Evolutionary conservation across 2,797 vertebrate genomes (phyloP).

Genomic region (Propithecus deckenii): DNA sequence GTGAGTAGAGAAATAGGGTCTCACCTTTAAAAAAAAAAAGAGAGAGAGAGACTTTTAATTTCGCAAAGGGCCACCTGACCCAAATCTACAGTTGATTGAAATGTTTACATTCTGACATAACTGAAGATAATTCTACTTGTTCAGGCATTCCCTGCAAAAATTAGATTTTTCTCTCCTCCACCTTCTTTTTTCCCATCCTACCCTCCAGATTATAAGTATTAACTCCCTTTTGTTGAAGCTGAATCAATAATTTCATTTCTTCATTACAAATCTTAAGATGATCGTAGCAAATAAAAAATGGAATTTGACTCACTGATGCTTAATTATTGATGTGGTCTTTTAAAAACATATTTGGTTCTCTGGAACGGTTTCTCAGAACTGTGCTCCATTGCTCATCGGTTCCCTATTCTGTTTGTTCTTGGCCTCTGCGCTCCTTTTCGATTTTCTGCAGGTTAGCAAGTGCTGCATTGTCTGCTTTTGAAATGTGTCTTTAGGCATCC

Average conservation of each 20-base stretch:
- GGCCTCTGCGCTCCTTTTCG: conserved; percentile 91
- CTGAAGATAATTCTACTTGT: conserved; percentile 75
- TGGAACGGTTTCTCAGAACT: conserved; percentile 91
- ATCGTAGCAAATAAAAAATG: conserved; percentile 82
- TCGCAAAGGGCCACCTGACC: conserved; percentile 81
- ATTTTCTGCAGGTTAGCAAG: conserved; percentile 95
- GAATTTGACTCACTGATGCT: conserved; percentile 87
- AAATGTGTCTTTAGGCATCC: conserved; percentile 96
- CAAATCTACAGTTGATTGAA: conserved; percentile 81
- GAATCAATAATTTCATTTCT: conserved; percentile 86
- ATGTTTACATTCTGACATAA: conserved; percentile 77
- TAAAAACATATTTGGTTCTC: conserved; percentile 92
- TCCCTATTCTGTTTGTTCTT: conserved; percentile 96
- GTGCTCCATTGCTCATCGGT: conserved; percentile 89
- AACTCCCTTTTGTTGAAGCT: conserved; percentile 75
- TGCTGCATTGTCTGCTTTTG: conserved; percentile 90
- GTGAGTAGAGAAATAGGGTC: neutral
- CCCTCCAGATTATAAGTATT: conserved; percentile 52
- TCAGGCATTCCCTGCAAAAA: conserved; percentile 66
- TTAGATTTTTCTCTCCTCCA: conserved; percentile 23
- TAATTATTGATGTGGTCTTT: conserved; percentile 90
- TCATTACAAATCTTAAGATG: conserved; percentile 86
- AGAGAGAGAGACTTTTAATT: conserved; percentile 84
- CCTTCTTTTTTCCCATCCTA: neutral
- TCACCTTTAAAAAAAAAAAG: conserved; percentile 76